A percentile compares a stretch with the other conserved stretches of the same genome.
Conservation (phyloP, 2,797 vertebrate genomes). For the Orestias chungarensis region DNA sequence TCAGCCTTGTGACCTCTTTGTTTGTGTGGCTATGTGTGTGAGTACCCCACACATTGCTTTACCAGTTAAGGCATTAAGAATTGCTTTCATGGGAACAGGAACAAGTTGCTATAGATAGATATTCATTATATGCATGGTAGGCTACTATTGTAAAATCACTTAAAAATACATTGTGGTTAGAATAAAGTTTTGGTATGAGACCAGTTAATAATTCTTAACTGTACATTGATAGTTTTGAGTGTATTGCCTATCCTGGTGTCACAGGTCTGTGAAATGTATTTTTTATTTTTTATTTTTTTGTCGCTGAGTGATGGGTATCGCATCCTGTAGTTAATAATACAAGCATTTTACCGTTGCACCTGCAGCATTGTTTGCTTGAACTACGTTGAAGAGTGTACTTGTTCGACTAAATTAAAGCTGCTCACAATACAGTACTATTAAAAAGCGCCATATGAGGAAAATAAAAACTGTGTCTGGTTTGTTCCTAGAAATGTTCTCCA, state of each 20-base stretch:
- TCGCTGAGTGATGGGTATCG: conserved; percentile 56
- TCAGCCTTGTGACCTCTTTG: conserved; percentile 51
- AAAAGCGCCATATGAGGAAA: conserved; percentile 47
- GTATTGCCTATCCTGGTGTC: conserved; percentile 44
- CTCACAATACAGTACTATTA: conserved; percentile 40
- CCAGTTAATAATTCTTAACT: conserved; percentile 61
- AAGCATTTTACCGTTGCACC: conserved; percentile 56
- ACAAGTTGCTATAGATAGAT: conserved; percentile 55
- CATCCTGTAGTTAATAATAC: conserved; percentile 55
- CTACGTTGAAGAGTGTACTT: conserved; percentile 50
- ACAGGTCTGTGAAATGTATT: conserved; percentile 46
- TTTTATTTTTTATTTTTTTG: too few relatives aligned
- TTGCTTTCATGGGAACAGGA: conserved; percentile 66
- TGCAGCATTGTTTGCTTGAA: conserved; percentile 46
- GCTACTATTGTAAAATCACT: conserved; percentile 69
- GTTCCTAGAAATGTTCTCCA: conserved; percentile 44
- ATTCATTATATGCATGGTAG: conserved; percentile 57
- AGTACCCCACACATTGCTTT: conserved; percentile 30
- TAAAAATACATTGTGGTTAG: conserved; percentile 64
- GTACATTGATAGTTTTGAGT: conserved; percentile 67
- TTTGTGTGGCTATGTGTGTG: conserved; percentile 34
- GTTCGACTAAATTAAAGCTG: conserved; percentile 61
- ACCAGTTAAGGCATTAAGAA: conserved; percentile 51
- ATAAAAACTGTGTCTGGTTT: conserved; percentile 68
- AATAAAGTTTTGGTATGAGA: conserved; percentile 59